These are phyloP conservation scores for Capitulum mitella DNA, from an alignment of 2,888 invertebrate genomes.

Conservation along the genomic window DNA sequence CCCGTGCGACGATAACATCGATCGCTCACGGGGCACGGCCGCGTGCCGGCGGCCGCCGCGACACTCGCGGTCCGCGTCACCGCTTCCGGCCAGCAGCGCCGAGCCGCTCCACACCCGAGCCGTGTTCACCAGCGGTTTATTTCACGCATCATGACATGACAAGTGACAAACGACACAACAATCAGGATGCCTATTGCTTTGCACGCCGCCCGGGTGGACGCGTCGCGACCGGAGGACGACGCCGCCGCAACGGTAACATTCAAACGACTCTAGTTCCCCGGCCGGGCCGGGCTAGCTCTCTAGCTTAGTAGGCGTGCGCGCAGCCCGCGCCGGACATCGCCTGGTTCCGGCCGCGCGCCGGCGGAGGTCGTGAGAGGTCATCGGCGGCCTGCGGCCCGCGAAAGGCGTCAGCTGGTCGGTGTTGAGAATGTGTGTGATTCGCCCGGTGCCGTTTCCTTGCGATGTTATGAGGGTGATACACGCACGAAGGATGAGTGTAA, in stretches of 20 bases:
- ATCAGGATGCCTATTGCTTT: slow-evolving; percentile 1
- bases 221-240: background rate
- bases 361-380: no score
- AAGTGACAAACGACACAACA: slow-evolving; percentile 9
- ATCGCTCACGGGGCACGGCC: background rate
- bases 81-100: background rate
- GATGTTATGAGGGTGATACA: background rate
- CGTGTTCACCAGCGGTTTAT: background rate
- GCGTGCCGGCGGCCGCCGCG: background rate
- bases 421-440: background rate
- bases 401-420: background rate
- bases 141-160: slow-evolving; percentile 1
- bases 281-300: background rate
- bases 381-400: background rate
- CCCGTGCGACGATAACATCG: background rate
- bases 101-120: background rate
- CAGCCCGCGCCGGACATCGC: background rate
- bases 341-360: background rate
- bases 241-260: background rate
- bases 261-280: background rate
- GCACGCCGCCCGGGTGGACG: background rate
- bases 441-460: background rate
- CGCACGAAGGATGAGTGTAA: background rate
- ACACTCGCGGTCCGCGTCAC: background rate
- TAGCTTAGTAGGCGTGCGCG: background rate